Base-by-base conservation (phyloP, 2,113 vertebrate species). In the Xiphophorus couchianus region DNA sequence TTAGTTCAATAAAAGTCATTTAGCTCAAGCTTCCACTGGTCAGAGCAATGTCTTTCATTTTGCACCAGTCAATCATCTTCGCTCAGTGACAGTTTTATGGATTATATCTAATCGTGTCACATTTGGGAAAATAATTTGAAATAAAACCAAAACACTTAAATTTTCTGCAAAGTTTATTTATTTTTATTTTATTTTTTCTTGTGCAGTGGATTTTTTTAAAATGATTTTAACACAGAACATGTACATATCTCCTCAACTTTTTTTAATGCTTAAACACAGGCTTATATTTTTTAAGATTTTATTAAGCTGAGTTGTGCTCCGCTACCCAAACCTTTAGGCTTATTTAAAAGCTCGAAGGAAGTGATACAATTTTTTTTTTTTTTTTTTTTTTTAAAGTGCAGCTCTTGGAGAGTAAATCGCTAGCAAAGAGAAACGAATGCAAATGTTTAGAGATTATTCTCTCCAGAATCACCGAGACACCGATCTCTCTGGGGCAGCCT, bases 401-500 rank as follows among this genome's bases (percentile, higher is more conserved):
- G 60, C 42, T 63, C 71, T 60, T 33, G 51, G 80, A 74, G 71
- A 48, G 44, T 48, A 19, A 19, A 19, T 48, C 44, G 5, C 44
- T 2, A 13, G 14, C 42, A 35, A 61, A 73, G 37, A 78, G 44
- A 61, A 1, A 62, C 61, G 0, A 58, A 58, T 25, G 51, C 19
- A n/a, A 5, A 58, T 9, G 2, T n/a, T 11, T 31, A 39, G 60
- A 67, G 12, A 72, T 63, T 1, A 9, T 58, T n/a, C n/a, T 3
- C 22, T 25, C 60, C 3, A n/a, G 0, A 29, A 85, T 95, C 94
- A 98, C 79, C 95, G 94, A 0, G 96, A 98, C 4, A 96, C 93
- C 0, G 94, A 93, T 81, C 96, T 94, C 79, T 93, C 89, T 2
- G n/a, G 27, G 0, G 88, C 30, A 0, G 74, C 75, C 0, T 70